Base-by-base conservation (phyloP, 2,797 vertebrate species). In the Malurus leucopterus region DNA sequence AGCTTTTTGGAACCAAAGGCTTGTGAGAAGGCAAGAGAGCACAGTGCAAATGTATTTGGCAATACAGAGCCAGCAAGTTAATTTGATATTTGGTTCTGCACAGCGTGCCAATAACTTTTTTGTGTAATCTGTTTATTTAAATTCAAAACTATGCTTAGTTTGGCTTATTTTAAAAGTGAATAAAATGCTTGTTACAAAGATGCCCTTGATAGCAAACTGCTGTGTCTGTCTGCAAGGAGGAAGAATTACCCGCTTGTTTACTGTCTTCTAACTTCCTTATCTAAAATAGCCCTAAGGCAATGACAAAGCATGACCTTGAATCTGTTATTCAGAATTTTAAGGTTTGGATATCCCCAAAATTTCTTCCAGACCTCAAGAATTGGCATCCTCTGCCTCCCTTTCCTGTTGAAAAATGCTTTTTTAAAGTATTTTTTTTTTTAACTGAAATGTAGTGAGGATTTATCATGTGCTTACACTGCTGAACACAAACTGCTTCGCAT, bases 181-280 rank as follows among this genome's bases (percentile, higher is more conserved):
- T 69, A 29, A 72, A 72, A 34, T 70, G 10, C 24, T 49, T 75
- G 16, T 58, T 88, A 75, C 34, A 59, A 88, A 93, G 81, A 84
- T 75, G n/a, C 9, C 50, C 55, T 85, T 91, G 73, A 75, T 47
- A 77, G 23, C 11, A 14, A 40, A 21, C 19, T 70, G 41, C 44
- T 67, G 4, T 0, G 0, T 90, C 47, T 89, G 59, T 67, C 55
- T 67, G 9, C 41, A 49, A 68, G 34, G 65, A 93, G 24, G 84
- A 94, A 88, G 70, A 88, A 79, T 57, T 91, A 43, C 26, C 27
- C 22, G 0, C 16, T 80, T 83, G 55, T 89, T 92, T 74, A 61
- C 40, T 36, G 30, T 69, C 50, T 74, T 73, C 77, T 65, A 86
- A 78, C 64, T 89, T 91, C 74, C 88, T 84, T 90, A 84, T 91